These are phyloP conservation scores for Diarsia dahlii DNA, from an alignment of 2,888 invertebrate genomes.

Conservation along the genomic window DNA sequence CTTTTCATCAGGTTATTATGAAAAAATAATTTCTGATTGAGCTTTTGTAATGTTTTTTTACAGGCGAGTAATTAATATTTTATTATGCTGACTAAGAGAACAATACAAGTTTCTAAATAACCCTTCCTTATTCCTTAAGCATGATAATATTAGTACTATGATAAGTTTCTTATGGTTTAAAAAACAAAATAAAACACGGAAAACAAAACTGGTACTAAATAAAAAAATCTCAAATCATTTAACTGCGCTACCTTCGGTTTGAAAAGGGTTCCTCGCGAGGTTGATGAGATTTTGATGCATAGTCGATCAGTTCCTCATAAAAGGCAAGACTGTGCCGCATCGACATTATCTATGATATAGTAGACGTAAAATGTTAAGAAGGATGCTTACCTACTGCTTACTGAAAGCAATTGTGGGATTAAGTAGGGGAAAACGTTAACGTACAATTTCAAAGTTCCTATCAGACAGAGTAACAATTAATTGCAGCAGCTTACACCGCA, in stretches of 20 bases:
- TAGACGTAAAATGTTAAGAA: not conserved
- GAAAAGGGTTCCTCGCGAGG: not conserved
- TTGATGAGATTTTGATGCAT: not conserved
- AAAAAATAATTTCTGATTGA: not conserved
- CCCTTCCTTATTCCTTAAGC: too few species aligned
- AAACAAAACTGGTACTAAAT: not conserved
- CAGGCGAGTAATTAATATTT: not conserved
- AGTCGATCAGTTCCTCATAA: not conserved
- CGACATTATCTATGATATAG: not conserved
- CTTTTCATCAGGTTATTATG: constrained; percentile 13
- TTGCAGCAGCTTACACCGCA: constrained; percentile 12
- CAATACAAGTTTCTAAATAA: too few species aligned
- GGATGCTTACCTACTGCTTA: not conserved
- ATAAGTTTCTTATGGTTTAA: not conserved
- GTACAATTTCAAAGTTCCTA: constrained; percentile 1
- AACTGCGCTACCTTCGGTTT: not conserved
- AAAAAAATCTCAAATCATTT: not conserved
- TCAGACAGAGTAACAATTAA: constrained; percentile 10
- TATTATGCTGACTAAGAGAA: not conserved
- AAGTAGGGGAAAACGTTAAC: not conserved
- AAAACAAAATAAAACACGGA: not conserved
- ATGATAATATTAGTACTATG: too few species aligned
- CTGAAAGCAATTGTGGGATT: constrained; percentile 6
- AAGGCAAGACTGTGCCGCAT: not conserved
- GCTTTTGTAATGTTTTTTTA: not conserved